Conservation (phyloP, 2,888 invertebrate genomes). For the Cheilosia urbana region DNA sequence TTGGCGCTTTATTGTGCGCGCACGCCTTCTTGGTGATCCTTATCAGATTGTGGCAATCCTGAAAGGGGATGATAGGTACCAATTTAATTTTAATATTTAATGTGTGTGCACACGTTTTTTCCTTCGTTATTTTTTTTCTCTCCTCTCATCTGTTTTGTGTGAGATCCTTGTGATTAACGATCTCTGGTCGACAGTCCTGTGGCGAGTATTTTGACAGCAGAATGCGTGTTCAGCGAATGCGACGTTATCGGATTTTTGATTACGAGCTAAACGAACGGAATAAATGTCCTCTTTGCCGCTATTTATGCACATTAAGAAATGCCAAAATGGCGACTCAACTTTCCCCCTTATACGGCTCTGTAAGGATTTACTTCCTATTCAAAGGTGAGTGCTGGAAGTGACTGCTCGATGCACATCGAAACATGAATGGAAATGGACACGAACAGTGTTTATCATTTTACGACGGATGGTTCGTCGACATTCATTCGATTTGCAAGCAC, state of each 20-base stretch:
- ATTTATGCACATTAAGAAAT: constrained; percentile 37
- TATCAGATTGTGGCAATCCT: constrained; percentile 64
- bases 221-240: constrained; percentile 53
- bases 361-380: constrained; percentile 3
- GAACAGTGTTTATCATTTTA: constrained; percentile 35
- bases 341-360: neutral
- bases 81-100: constrained; percentile 65
- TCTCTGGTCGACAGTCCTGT: constrained; percentile 23
- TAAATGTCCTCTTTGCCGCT: constrained; percentile 59
- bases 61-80: constrained; percentile 62
- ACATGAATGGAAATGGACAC: constrained; percentile 37
- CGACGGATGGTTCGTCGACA: constrained; percentile 7
- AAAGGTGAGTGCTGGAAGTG: neutral
- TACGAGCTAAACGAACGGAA: constrained; percentile 65
- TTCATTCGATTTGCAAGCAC: constrained; percentile 33
- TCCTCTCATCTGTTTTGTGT: neutral
- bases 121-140: neutral
- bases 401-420: neutral
- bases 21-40: constrained; percentile 65
- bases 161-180: constrained; percentile 59
- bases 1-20: constrained; percentile 63
- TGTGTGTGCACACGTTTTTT: constrained; percentile 24
- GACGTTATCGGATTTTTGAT: constrained; percentile 67
- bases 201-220: constrained; percentile 63
- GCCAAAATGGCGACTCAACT: constrained; percentile 1